Evolutionary conservation across 2,888 invertebrate genomes (phyloP), one percentile per base, ranked within the genome.

Genomic region (Drosophila koepferae): DNA sequence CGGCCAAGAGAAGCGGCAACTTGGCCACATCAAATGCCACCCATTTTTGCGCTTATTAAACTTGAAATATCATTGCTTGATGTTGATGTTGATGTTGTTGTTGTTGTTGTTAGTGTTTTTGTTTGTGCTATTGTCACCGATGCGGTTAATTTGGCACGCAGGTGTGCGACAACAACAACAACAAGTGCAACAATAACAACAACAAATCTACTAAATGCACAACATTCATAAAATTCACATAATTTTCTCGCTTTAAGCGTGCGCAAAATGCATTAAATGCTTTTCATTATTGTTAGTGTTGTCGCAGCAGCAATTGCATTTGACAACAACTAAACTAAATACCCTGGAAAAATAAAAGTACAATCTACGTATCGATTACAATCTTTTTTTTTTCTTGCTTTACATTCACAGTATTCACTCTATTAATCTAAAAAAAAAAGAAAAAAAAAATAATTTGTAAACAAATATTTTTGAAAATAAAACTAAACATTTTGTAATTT

Each of bases 191-290:
- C 23, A 58, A 59, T 18, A 3, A n/a, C 23, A 75, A 63, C 69
- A 59, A 28, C 23, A 58, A 59, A 55, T 71, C 62, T 34, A 80
- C 69, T 58, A 76, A 70, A 73, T 71, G 66, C 58, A 72, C 70
- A 78, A 73, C 75, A 66, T 64, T 62, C 70, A 62, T 65, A 67
- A 64, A 67, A 77, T 70, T 71, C 87, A 84, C 87, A 87, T 77
- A 70, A 85, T 82, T 87, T 85, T 74, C 75, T 58, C 74, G 88
- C 85, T 76, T 74, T 59, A 78, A 85, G 87, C 80, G 82, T 82
- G 76, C 80, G 58, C 81, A 85, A 82, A 84, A 82, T 85, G 85
- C 81, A 82, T 83, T 86, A 71, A 88, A 81, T 81, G 64, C 28
- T 48, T 61, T 56, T 55, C 61, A 43, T 67, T 58, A 34, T 48